Evolutionary conservation across 2,888 invertebrate genomes (phyloP), one percentile per base, ranked within the genome.

Genomic region (Plusia festucae): DNA sequence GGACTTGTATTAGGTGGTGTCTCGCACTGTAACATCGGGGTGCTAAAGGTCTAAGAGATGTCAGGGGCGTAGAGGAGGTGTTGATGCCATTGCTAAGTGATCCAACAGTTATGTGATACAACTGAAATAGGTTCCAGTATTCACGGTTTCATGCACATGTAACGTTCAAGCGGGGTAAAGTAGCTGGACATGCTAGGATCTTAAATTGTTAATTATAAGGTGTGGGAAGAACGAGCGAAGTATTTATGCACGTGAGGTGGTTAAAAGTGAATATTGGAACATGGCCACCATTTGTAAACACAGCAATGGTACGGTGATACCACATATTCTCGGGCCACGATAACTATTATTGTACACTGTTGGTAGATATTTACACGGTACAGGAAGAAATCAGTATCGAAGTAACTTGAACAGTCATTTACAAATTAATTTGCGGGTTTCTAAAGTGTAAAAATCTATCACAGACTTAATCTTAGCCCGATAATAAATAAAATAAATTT

Each of bases 21-120:
- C 93, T 93, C 94, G 93, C 92, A 91, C 93, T 94, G 94, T 92
- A 85, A 76, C 79, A 85, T 93, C 93, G 94, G 95, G 95, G 94
- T 94, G 95, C 91, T 91, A 66, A 87, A 89, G 93, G 93, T 92
- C 92, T 87, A 90, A 94, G 93, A 93, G 90, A 84, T 89, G 93
- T 93, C 95, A 95, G 95, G 94, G 90, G 95, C 95, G 95, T 95
- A 95, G 88, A 81, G 93, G 89, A 89, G 91, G 92, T 90, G 79
- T 80, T 83, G 84, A 88, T 86, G 73, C 81, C 81, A 82, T 82
- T 81, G 81, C 76, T 80, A 57, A 68, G 63, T 70, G 63, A 69
- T 20, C 13, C 16, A 22, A 57, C 46, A 40, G 68, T 58, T 61
- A 51, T 18, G 30, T 40, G 2, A 69, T 52, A 44, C 66, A 70